Conservation (phyloP, 2,888 invertebrate genomes). For the Spatulosminthurus flaviceps region DNA sequence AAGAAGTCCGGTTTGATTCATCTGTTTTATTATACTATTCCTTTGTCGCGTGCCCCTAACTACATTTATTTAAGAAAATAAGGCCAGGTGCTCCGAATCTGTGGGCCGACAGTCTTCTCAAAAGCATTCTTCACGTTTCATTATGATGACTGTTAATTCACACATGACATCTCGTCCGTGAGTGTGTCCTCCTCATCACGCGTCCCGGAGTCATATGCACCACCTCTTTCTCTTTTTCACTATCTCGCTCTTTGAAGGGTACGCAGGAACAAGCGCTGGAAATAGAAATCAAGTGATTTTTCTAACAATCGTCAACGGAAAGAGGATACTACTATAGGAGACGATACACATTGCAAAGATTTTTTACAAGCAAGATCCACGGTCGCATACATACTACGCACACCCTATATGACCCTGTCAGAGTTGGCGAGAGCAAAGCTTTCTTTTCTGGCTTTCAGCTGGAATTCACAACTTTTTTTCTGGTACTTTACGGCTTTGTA, state of each 20-base stretch:
- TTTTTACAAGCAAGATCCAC: no score
- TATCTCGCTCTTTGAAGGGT: neutral
- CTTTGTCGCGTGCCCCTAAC: slow-evolving; percentile 39
- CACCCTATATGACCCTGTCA: neutral
- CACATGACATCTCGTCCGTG: neutral
- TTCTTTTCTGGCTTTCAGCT: slow-evolving; percentile 9
- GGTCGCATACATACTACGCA: neutral
- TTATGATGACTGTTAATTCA: slow-evolving; percentile 19
- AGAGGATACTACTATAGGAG: neutral
- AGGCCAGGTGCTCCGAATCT: slow-evolving; percentile 38
- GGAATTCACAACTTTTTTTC: neutral
- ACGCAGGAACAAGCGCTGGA: neutral
- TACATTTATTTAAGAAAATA: slow-evolving; percentile 26
- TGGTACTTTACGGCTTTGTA: neutral
- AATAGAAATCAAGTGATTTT: slow-evolving; percentile 35
- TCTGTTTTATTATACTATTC: slow-evolving; percentile 23
- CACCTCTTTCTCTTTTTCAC: neutral
- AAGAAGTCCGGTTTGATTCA: slow-evolving; percentile 39
- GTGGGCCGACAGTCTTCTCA: neutral
- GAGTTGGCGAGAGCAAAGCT: neutral
- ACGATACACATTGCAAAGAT: no score
- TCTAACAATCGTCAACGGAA: neutral
- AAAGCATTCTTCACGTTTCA: neutral
- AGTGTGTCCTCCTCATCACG: no score
- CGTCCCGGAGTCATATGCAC: no score